Conservation (phyloP, 1,140 invertebrate species). For the Hyles euphorbiae region DNA sequence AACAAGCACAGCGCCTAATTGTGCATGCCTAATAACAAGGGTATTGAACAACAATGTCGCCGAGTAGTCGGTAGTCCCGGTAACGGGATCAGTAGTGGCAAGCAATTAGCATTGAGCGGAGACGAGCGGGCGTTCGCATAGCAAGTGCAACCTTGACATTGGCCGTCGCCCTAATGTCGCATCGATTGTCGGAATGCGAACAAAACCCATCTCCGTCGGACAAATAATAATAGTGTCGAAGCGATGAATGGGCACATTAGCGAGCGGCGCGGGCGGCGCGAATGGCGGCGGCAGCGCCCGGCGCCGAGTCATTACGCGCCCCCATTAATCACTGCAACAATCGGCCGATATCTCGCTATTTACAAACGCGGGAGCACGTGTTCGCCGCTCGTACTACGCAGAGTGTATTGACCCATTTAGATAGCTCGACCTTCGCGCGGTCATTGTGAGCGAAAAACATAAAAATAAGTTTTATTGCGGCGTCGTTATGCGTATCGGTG, state of each 20-base stretch:
- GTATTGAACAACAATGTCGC: too few species aligned
- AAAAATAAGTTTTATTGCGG: conserved; percentile 76
- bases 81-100: conserved; percentile 30
- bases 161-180: conserved; percentile 57
- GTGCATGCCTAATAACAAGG: too few species aligned
- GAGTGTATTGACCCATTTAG: conserved; percentile 75
- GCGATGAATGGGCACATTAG: conserved; percentile 70
- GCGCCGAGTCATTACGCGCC: conserved; percentile 66
- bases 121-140: conserved; percentile 35
- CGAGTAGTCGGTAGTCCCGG: not conserved
- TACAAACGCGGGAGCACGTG: conserved; percentile 73
- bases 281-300: conserved; percentile 31
- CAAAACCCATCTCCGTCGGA: conserved; percentile 57
- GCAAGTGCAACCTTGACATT: conserved; percentile 73
- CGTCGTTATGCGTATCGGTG: conserved; percentile 68
- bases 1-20: too few species aligned
- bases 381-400: conserved; percentile 65
- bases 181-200: conserved; percentile 61
- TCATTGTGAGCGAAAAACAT: conserved; percentile 75
- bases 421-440: conserved; percentile 74
- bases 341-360: conserved; percentile 75
- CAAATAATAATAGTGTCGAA: conserved; percentile 68
- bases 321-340: conserved; percentile 75
- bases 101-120: conserved; percentile 40
- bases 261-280: conserved; percentile 49